Conservation (phyloP, 2,113 vertebrate genomes). For the Tinamus guttatus region DNA sequence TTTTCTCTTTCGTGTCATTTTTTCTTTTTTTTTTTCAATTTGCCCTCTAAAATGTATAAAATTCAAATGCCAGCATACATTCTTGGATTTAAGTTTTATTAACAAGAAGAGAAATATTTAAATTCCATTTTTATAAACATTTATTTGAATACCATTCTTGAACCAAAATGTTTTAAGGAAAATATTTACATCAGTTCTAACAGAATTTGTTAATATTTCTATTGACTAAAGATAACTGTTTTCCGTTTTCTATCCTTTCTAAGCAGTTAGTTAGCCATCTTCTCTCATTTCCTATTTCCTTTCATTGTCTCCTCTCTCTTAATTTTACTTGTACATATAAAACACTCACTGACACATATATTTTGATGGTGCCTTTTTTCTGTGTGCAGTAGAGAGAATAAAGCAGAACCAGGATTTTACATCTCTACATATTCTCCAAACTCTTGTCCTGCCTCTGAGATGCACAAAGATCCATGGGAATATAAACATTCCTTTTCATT, state of each 20-base stretch:
- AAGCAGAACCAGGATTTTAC: neutral
- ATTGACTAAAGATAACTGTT: neutral
- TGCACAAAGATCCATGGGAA: neutral
- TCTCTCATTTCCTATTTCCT: neutral
- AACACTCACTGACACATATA: neutral
- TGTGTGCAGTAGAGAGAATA: neutral
- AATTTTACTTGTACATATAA: neutral
- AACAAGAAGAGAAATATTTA: neutral
- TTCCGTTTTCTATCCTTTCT: neutral
- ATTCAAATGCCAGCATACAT: neutral
- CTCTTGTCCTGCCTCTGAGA: neutral
- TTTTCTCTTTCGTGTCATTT: neutral
- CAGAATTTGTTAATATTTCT: neutral
- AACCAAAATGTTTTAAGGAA: neutral
- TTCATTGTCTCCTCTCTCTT: neutral
- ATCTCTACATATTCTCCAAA: neutral
- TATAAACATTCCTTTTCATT: neutral
- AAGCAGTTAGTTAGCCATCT: neutral
- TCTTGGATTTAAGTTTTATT: neutral
- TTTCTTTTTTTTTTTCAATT: neutral
- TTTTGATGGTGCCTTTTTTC: neutral
- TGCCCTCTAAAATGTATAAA: neutral
- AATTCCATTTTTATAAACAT: neutral
- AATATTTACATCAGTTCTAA: neutral
- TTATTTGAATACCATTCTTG: neutral